These are phyloP conservation scores for Petroica traversi DNA, from an alignment of 2,113 vertebrate species.

Conservation along the genomic window DNA sequence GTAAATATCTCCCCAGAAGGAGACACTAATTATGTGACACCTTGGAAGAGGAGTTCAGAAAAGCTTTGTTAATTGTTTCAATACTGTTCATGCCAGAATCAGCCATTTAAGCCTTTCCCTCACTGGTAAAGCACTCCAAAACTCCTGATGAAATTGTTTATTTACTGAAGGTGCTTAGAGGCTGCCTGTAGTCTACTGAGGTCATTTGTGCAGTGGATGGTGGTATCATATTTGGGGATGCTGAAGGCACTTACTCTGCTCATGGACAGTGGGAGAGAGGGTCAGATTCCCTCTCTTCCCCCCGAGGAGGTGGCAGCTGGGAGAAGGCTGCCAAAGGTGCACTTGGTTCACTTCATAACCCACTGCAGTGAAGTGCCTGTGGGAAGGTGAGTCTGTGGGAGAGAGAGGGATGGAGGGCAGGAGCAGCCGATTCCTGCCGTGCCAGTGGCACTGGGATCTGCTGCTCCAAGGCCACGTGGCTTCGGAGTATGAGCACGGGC, in stretches of 20 bases:
- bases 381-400: background rate
- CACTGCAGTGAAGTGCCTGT: background rate
- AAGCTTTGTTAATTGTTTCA: background rate
- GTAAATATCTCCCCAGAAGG: background rate
- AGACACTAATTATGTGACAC: background rate
- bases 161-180: background rate
- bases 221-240: background rate
- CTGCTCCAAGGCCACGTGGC: fast-evolving
- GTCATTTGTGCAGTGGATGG: background rate
- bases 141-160: background rate
- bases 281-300: background rate
- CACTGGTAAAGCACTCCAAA: background rate
- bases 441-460: fast-evolving
- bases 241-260: background rate
- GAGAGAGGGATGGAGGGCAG: fast-evolving
- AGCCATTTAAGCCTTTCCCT: background rate
- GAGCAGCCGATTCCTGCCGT: fast-evolving
- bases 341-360: background rate
- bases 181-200: background rate
- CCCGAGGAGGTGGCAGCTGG: fast-evolving
- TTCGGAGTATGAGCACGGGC: fast-evolving
- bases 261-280: background rate
- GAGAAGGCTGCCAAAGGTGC: background rate
- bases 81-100: background rate
- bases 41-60: background rate